Conservation (phyloP, 2,797 vertebrate genomes). For the Halcyon smyrnensis region DNA sequence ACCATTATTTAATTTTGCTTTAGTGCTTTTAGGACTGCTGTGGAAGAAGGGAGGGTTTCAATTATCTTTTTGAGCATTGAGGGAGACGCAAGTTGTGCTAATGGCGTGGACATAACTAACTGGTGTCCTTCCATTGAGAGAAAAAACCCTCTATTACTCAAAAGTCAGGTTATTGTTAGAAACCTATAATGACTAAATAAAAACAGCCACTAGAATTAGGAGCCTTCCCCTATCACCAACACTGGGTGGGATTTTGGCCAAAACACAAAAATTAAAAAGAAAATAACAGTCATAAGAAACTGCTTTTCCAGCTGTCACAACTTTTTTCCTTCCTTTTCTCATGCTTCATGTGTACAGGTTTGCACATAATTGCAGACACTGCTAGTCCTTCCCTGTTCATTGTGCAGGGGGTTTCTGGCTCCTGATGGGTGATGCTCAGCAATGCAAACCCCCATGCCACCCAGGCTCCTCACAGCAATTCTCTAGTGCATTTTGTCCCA, state of each 20-base stretch:
- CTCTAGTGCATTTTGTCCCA: not conserved
- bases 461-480: not conserved
- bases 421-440: not conserved
- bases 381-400: not conserved
- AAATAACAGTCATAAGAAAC: not conserved
- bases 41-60: constrained; percentile 1
- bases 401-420: not conserved
- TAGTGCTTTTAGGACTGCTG: not conserved
- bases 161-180: constrained; percentile 20
- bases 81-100: not conserved
- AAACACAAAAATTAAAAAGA: not conserved
- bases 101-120: not conserved
- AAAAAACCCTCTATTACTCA: not conserved
- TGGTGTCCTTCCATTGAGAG: not conserved
- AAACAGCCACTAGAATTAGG: not conserved
- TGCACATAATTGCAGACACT: not conserved
- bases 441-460: not conserved
- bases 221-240: not conserved
- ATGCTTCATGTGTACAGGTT: not conserved
- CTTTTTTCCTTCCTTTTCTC: not conserved
- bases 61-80: not conserved
- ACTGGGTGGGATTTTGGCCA: not conserved
- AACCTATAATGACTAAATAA: not conserved
- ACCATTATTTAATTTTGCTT: not conserved
- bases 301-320: not conserved